Conservation (phyloP, 1,140 invertebrate genomes). For the Acromyrmex charruanus region DNA sequence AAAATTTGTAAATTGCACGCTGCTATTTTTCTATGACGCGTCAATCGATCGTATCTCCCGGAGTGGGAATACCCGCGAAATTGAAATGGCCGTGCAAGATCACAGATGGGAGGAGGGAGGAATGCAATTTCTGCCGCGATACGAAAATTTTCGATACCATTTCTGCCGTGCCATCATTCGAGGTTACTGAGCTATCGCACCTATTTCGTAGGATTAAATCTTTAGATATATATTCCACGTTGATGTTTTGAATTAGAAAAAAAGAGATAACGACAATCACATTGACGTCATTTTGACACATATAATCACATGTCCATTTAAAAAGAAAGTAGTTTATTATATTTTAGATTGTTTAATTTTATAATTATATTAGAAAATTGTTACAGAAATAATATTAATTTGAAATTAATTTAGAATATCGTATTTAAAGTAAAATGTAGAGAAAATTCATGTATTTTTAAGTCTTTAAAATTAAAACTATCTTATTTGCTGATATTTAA, state of each 20-base stretch:
- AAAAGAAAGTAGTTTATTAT: background rate
- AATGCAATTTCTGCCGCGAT: constrained; percentile 62
- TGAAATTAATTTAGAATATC: background rate
- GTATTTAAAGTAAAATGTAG: background rate
- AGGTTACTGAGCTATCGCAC: constrained; percentile 47
- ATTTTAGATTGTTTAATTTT: background rate
- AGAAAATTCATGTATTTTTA: background rate
- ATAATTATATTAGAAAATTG: background rate
- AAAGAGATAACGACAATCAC: constrained; percentile 10
- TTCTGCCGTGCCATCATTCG: constrained; percentile 44
- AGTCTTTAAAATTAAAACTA: background rate
- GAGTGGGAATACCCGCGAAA: constrained; percentile 49
- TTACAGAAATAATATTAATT: background rate
- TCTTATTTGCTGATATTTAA: background rate
- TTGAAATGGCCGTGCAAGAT: constrained; percentile 59
- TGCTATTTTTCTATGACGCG: constrained; percentile 56
- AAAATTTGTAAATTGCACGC: constrained; percentile 50
- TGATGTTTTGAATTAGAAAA: constrained; percentile 6
- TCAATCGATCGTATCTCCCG: constrained; percentile 57
- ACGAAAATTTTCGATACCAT: constrained; percentile 62
- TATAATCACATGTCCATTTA: background rate
- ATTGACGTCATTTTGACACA: background rate
- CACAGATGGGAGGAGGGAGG: constrained; percentile 20
- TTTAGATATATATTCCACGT: constrained; percentile 1
- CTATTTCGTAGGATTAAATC: constrained; percentile 49